Evolutionary conservation across 2,797 vertebrate genomes (phyloP), one percentile per base, ranked within the genome.

Genomic region (Anguilla anguilla): DNA sequence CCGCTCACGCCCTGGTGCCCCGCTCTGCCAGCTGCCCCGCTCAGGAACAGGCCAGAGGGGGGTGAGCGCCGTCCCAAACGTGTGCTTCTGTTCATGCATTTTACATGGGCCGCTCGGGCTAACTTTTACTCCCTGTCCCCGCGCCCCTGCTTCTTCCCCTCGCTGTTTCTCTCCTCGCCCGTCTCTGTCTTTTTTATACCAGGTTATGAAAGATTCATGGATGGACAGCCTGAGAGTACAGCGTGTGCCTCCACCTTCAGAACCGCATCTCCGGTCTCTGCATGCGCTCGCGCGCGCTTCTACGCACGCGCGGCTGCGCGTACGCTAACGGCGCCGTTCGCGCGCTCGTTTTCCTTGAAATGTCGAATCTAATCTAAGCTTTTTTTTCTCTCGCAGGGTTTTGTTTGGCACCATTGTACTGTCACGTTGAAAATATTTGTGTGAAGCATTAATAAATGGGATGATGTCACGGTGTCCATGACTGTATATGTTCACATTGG

Each of bases 191-290:
- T 61, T 61, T 84, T 61, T 43, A 82, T 61, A 39, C 86, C 43
- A n/a, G 55, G 11, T n/a, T 72, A 57, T 87, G 31, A 85, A 85
- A 85, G 77, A 86, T 89, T n/a, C 49, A 85, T 89, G 7, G 46
- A 85, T 87, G 7, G 46, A 55, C 72, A 85, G 57, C 86, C 57
- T 83, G 72, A 67, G 59, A 83, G 28, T 25, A 51, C n/a, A 11
- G 77, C 43, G 43, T 49, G 77, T 81, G 39, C 43, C 79, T 82
- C 43, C 10, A 51, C 51, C 79, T 51, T 51, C 19, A n/a, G 79
- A 82, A n/a, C 43, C 7, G 6, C 6, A n/a, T 25, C 43, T n/a
- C 22, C 19, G n/a, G 3, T 51, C 79, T 51, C 79, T 49, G 79
- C 10, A 10, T 22, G 11, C n/a, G 22, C 46, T 25, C 46, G 6